phyloP scores from a whole-genome alignment of 2,113 vertebrate genomes.

The Arizona elegans region DNA sequence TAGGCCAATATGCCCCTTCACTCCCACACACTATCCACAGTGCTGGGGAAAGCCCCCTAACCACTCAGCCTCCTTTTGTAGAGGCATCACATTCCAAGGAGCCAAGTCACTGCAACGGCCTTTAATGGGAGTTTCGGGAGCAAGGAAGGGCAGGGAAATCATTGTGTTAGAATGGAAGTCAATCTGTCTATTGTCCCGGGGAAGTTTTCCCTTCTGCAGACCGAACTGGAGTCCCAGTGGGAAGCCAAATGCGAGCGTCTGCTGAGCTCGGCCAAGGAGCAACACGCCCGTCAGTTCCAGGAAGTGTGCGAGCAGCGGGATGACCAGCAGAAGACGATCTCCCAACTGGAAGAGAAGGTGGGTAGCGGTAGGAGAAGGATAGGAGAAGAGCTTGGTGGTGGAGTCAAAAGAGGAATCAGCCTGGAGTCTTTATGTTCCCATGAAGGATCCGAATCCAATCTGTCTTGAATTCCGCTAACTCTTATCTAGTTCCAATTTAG shows the following conservation, averaged over 20 bases:
- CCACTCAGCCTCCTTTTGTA: background rate
- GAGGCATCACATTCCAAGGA: background rate
- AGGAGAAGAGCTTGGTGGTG: background rate
- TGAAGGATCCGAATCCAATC: no score
- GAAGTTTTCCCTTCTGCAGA: slow-evolving; percentile 79
- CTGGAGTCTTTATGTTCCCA: background rate
- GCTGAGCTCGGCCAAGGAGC: slow-evolving; percentile 72
- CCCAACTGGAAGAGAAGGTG: slow-evolving; percentile 83
- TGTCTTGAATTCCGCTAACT: no score
- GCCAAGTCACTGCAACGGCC: background rate
- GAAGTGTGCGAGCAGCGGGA: slow-evolving; percentile 81
- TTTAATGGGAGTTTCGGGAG: background rate
- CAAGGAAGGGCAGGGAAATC: background rate
- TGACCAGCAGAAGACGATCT: slow-evolving; percentile 70
- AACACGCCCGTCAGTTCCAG: slow-evolving; percentile 71
- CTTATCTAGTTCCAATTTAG: no score
- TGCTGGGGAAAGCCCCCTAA: background rate
- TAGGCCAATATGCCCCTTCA: background rate
- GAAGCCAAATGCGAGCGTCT: slow-evolving; percentile 74
- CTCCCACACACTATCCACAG: background rate
- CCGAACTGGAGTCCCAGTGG: slow-evolving; percentile 85
- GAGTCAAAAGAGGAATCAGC: background rate
- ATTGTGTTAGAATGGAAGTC: background rate
- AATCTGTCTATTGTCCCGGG: background rate
- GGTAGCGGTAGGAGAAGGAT: background rate